phyloP scores from a whole-genome alignment of 2,888 invertebrate genomes.

The Parnassius orleans region DNA sequence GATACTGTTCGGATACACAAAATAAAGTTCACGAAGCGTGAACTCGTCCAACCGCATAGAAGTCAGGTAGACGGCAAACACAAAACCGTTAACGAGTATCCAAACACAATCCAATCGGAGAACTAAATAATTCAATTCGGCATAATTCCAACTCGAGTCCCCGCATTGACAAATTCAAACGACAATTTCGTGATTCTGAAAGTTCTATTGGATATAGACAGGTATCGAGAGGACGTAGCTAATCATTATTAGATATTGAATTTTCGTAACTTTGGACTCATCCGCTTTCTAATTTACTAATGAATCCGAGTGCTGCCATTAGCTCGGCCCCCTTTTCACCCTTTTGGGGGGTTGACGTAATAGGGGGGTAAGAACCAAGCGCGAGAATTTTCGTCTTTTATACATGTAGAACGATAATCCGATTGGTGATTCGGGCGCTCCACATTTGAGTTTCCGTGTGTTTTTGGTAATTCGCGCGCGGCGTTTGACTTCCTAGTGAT shows the following conservation, averaged over 20 bases:
- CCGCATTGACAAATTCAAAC: conserved; percentile 74
- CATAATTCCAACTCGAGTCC: conserved; percentile 54
- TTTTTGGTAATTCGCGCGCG: conserved; percentile 58
- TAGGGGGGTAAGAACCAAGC: conserved; percentile 65
- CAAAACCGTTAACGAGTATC: conserved; percentile 56
- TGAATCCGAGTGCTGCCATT: conserved; percentile 80
- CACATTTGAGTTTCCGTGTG: conserved; percentile 75
- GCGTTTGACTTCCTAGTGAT: conserved; percentile 50
- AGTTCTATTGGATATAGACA: conserved; percentile 60
- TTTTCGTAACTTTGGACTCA: conserved; percentile 81
- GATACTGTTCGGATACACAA: conserved; percentile 31
- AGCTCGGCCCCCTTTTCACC: conserved; percentile 47
- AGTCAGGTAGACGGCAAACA: conserved; percentile 51
- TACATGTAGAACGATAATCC: conserved; percentile 78
- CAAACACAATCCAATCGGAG: conserved; percentile 67
- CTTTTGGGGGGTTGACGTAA: conserved; percentile 46
- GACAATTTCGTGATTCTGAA: conserved; percentile 41
- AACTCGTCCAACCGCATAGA: conserved; percentile 35
- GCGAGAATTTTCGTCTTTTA: conserved; percentile 78
- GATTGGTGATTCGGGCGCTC: conserved; percentile 75
- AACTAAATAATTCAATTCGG: conserved; percentile 77
- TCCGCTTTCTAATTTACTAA: conserved; percentile 82
- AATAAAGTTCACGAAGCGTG: conserved; percentile 51
- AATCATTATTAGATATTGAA: conserved; percentile 82
- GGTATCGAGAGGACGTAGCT: conserved; percentile 61